phyloP scores from a whole-genome alignment of 2,797 vertebrate genomes.

The Philypnodon macrostomus region DNA sequence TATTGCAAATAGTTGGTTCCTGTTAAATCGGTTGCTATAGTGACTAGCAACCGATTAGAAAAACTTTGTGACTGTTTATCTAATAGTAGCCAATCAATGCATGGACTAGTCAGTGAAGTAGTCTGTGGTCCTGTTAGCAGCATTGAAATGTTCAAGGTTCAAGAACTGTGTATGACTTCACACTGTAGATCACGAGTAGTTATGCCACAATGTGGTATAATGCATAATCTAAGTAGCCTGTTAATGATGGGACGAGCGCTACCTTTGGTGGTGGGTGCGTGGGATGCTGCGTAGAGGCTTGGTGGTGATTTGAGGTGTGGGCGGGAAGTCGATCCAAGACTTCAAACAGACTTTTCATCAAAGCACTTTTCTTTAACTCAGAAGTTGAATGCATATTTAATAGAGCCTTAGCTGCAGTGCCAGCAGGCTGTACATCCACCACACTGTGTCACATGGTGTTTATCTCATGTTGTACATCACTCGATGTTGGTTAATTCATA shows the following conservation, averaged over 20 bases:
- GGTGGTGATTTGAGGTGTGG: conserved; percentile 54
- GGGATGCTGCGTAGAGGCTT: conserved; percentile 46
- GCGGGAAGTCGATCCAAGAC: conserved; percentile 53
- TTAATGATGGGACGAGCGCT: conserved; percentile 44
- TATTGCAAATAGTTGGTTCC: too few species aligned
- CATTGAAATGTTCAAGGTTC: too few species aligned
- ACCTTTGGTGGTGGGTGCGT: conserved; percentile 54
- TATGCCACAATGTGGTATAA: neutral
- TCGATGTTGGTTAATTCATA: conserved; percentile 14
- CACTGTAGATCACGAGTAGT: neutral
- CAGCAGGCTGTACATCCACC: conserved; percentile 10
- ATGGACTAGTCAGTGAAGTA: too few species aligned
- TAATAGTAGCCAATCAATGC: too few species aligned
- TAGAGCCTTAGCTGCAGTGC: conserved; percentile 15
- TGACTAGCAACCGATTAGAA: too few species aligned
- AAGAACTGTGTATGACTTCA: too few species aligned
- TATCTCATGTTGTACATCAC: conserved; percentile 13
- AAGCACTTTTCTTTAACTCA: conserved; percentile 50
- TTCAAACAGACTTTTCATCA: conserved; percentile 64
- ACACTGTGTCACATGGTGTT: conserved; percentile 11
- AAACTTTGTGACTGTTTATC: too few species aligned
- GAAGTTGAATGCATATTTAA: conserved; percentile 49
- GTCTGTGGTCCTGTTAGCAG: too few species aligned
- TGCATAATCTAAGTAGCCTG: conserved; percentile 18
- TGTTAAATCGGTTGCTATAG: too few species aligned